Evolutionary conservation across 2,797 vertebrate genomes (phyloP).

Genomic region (Sebastes paucispinis): DNA sequence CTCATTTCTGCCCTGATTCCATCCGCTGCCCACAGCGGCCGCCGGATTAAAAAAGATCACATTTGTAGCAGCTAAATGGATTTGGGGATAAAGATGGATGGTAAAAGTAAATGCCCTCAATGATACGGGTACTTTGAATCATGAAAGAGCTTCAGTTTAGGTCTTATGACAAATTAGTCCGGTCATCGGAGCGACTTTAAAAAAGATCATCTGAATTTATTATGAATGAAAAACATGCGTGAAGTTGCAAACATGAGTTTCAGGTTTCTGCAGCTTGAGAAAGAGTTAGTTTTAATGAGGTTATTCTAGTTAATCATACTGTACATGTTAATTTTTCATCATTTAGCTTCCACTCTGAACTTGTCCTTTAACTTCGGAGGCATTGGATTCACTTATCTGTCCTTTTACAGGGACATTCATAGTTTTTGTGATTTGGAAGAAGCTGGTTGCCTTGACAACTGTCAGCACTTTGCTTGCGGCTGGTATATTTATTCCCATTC

Average conservation of each 20-base stretch:
- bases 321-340: not conserved
- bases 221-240: not conserved
- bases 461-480: not conserved
- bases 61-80: conserved; percentile 51
- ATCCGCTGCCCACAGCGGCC: not conserved
- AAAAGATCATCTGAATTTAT: not conserved
- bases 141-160: not conserved
- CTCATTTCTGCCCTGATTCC: conserved; percentile 5
- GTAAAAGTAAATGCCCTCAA: conserved; percentile 22
- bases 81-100: conserved; percentile 39
- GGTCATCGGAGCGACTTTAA: not conserved
- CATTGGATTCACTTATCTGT: not conserved
- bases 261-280: not conserved
- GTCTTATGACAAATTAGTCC: not conserved
- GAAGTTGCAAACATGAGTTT: not conserved
- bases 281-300: not conserved
- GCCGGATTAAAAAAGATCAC: conserved; percentile 46
- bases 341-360: not conserved
- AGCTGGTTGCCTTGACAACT: conserved; percentile 3
- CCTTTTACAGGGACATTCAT: not conserved
- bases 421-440: not conserved
- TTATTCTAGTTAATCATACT: not conserved
- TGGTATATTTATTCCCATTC: not conserved
- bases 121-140: conserved; percentile 28
- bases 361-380: not conserved